These are phyloP conservation scores for Petrolisthes manimaculis DNA, from an alignment of 2,888 invertebrate genomes.

Conservation along the genomic window DNA sequence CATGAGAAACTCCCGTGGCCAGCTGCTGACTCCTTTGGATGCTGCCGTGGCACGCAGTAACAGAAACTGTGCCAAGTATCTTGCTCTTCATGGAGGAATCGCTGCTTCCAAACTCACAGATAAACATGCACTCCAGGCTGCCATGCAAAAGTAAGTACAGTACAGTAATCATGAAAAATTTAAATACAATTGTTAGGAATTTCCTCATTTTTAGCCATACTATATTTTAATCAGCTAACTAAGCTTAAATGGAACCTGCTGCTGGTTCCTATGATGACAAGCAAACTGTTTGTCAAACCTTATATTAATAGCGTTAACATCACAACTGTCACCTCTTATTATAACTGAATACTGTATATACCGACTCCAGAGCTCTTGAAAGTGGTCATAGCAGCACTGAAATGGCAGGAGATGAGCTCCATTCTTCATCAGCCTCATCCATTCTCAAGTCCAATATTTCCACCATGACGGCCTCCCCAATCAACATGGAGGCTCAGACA, in stretches of 20 bases:
- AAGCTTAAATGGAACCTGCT: too few species aligned
- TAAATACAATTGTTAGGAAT: background rate
- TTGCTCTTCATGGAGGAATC: constrained; percentile 89
- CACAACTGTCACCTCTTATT: background rate
- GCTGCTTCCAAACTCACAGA: constrained; percentile 79
- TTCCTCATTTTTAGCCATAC: background rate
- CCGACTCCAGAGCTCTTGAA: constrained; percentile 54
- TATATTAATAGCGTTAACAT: background rate
- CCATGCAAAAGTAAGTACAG: constrained; percentile 63
- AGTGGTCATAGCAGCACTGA: constrained; percentile 45
- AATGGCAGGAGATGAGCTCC: constrained; percentile 38
- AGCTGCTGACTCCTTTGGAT: constrained; percentile 90
- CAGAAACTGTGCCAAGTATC: constrained; percentile 90
- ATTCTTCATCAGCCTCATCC: constrained; percentile 53
- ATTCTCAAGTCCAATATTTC: constrained; percentile 50
- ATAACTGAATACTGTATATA: background rate
- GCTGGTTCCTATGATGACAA: too few species aligned
- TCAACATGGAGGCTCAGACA: constrained; percentile 56
- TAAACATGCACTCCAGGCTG: constrained; percentile 66
- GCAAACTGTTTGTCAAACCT: background rate
- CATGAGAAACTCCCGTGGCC: constrained; percentile 84
- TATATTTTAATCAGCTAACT: too few species aligned
- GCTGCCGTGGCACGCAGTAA: constrained; percentile 89
- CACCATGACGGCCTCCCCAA: constrained; percentile 56
- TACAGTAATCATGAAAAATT: background rate